Evolutionary conservation across 2,113 vertebrate genomes (phyloP), one percentile per base, ranked within the genome.

Genomic region (Fregata magnificens): DNA sequence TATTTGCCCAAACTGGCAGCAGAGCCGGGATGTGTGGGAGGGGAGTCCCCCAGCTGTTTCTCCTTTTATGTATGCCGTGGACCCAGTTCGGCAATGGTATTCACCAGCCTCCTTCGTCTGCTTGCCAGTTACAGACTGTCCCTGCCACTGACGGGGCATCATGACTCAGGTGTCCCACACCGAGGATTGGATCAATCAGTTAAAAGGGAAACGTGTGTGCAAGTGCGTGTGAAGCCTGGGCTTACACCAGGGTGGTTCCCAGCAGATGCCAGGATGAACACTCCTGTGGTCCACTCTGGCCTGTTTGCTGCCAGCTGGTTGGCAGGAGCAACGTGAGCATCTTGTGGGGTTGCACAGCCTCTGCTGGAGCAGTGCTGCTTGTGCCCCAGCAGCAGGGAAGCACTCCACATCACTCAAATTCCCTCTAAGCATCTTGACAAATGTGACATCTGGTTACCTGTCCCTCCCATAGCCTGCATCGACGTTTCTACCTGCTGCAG

Each of bases 151-250:
- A 4, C 1, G 3, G 49, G 40, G 32, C 10, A 16, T 22, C 2
- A 0, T 6, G 1, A 2, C 50, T 53, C 49, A 3, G 55, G 24
- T 52, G 28, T 56, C 10, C 8, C 66, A 16, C 0, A 1, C n/a
- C 16, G 3, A 26, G 53, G 52, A 32, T 0, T 2, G 2, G 6
- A 24, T 55, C 53, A 7, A 9, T 17, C 28, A 10, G 10, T 29
- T 52, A 28, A 62, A 49, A 59, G 45, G 9, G 24, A 81, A 61
- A 18, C 0, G 0, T n/a, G 17, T 36, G 18, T 32, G 13, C 11
- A 47, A 50, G 10, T 7, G 38, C 5, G 5, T 5, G 55, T 4
- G 28, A 26, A 86, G 44, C 36, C 61, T 44, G 31, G 69, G 73
- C n/a, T 81, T 62, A 32, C 20, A 34, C 58, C 58, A 56, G 49